A percentile compares a stretch with the other conserved stretches of the same genome.
Conservation (phyloP, 2,888 invertebrate genomes). For the Lordiphosa fenestrarum region DNA sequence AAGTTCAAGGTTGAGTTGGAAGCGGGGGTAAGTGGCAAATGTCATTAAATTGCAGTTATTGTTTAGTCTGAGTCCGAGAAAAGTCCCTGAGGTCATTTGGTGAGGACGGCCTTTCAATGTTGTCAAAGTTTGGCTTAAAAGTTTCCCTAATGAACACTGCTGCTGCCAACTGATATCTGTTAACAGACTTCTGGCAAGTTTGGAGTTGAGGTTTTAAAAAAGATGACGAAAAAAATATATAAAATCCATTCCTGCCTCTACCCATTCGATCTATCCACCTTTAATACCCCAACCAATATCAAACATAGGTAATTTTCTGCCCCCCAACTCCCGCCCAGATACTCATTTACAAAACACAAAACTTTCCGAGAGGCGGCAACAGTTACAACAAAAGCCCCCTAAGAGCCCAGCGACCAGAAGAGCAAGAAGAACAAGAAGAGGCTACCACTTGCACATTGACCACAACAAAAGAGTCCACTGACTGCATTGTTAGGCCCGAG, state of each 20-base stretch:
- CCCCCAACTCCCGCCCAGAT: not conserved
- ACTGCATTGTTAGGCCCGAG: slow-evolving; percentile 54
- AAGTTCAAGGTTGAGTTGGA: slow-evolving; percentile 60
- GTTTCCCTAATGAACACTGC: not conserved
- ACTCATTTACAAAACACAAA: slow-evolving; percentile 3
- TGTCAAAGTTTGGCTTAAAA: slow-evolving; percentile 1
- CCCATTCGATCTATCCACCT: slow-evolving; percentile 32
- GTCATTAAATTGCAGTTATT: slow-evolving; percentile 63
- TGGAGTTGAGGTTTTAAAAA: too few relatives aligned
- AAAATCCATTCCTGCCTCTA: slow-evolving; percentile 22
- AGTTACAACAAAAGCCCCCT: slow-evolving; percentile 57
- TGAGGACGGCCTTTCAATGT: not conserved
- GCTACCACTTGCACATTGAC: slow-evolving; percentile 45
- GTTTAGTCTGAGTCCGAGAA: slow-evolving; percentile 14
- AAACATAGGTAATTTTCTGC: slow-evolving; percentile 37
- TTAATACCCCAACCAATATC: slow-evolving; percentile 37
- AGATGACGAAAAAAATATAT: slow-evolving; percentile 4
- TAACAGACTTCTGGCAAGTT: too few relatives aligned
- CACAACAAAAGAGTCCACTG: slow-evolving; percentile 53
- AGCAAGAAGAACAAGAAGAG: slow-evolving; percentile 20
- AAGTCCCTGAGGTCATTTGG: too few relatives aligned
- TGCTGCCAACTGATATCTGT: too few relatives aligned
- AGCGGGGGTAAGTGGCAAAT: slow-evolving; percentile 38
- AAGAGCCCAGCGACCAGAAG: slow-evolving; percentile 1
- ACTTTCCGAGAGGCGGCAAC: slow-evolving; percentile 27